These are phyloP conservation scores for Drosophila carrolli DNA, from an alignment of 1,140 invertebrate genomes.

Conservation along the genomic window DNA sequence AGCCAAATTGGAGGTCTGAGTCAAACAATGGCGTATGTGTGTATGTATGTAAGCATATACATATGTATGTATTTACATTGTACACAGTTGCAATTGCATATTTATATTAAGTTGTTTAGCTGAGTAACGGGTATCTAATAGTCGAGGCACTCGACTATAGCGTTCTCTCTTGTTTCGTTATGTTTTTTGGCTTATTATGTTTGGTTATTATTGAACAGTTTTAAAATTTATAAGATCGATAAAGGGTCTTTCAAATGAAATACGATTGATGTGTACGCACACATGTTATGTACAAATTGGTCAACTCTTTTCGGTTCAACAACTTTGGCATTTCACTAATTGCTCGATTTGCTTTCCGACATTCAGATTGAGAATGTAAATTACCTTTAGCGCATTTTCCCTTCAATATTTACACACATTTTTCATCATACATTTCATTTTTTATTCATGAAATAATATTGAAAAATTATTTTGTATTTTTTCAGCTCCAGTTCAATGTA, in stretches of 20 bases:
- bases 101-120: too few species aligned
- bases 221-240: background rate
- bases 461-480: constrained; percentile 3
- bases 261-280: background rate
- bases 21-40: too few species aligned
- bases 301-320: constrained; percentile 4
- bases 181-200: too few species aligned
- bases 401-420: background rate
- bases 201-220: too few species aligned
- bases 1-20: too few species aligned
- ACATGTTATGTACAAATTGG: constrained; percentile 1
- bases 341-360: background rate
- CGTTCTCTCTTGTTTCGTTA: too few species aligned
- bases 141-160: too few species aligned
- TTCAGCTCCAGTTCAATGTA: constrained; percentile 22
- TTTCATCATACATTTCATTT: background rate
- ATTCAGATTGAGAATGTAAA: background rate
- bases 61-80: too few species aligned
- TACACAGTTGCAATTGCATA: too few species aligned
- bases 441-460: constrained; percentile 8
- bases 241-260: background rate
- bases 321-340: constrained; percentile 4
- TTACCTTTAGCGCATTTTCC: too few species aligned
- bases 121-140: too few species aligned
- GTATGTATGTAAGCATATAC: too few species aligned